Evolutionary conservation across 2,797 vertebrate genomes (phyloP).

Genomic region (Bradypodion ventrale): DNA sequence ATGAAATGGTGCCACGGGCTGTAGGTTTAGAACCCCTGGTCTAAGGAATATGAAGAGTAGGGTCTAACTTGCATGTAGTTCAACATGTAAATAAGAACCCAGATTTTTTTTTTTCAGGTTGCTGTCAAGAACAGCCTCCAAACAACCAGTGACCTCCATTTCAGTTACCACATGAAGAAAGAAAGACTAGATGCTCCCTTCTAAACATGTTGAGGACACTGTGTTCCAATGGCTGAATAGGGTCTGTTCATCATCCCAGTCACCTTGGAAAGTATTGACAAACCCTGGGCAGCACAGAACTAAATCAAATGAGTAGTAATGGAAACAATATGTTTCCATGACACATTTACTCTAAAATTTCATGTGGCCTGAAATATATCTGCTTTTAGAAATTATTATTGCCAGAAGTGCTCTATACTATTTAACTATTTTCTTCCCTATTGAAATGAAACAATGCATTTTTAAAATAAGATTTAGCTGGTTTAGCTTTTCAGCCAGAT

Average conservation of each 20-base stretch:
- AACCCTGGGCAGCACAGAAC: conserved; percentile 8
- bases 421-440: conserved; percentile 20
- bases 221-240: too few relatives aligned
- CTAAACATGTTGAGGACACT: too few relatives aligned
- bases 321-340: conserved; percentile 45
- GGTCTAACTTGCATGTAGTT: too few relatives aligned
- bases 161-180: too few relatives aligned
- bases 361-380: conserved; percentile 56
- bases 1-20: too few relatives aligned
- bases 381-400: conserved; percentile 6
- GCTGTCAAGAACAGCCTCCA: too few relatives aligned
- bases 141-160: too few relatives aligned
- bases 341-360: conserved; percentile 27
- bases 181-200: too few relatives aligned
- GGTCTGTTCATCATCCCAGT: conserved; percentile 2
- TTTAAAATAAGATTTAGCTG: background rate
- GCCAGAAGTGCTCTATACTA: conserved; percentile 5
- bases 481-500: conserved; percentile 34
- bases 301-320: conserved; percentile 31
- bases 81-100: too few relatives aligned
- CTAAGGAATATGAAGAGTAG: too few relatives aligned
- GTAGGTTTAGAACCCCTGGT: too few relatives aligned
- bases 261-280: conserved; percentile 39
- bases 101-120: too few relatives aligned
- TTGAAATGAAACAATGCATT: conserved; percentile 1